Evolutionary conservation across 1,140 invertebrate species (phyloP), one percentile per base, ranked within the genome.

Genomic region (Patella vulgata): DNA sequence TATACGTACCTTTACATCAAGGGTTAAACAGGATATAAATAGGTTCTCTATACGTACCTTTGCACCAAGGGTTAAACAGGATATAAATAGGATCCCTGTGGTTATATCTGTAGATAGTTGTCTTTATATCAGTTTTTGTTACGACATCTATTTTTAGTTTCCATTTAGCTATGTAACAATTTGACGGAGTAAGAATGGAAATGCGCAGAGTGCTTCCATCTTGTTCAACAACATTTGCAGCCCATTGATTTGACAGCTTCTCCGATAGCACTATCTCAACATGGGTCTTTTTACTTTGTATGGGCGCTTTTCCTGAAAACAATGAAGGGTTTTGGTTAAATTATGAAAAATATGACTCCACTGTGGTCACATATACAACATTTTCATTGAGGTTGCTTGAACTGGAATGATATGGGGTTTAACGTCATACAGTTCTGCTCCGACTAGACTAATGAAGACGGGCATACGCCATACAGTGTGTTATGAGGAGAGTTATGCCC

Each of bases 1-100:
- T n/a, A 17, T 25, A 25, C 44, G 57, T 83, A 92, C 92, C 89
- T 87, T 89, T 88, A 65, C 88, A 86, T 92, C 92, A 96, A 8
- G 93, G 92, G 86, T 98, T 98, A 73, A 95, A 93, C 3, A 94
- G 84, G 19, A 94, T 83, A 79, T 92, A 94, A 43, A 93, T 78
- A 21, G 87, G 54, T 87, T 88, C n/a, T n/a, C n/a, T n/a, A n/a
- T n/a, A n/a, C n/a, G n/a, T n/a, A n/a, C n/a, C n/a, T n/a, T n/a
- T n/a, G n/a, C n/a, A n/a, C n/a, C n/a, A n/a, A n/a, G n/a, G n/a
- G n/a, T n/a, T n/a, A n/a, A n/a, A n/a, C n/a, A n/a, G n/a, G n/a
- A n/a, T n/a, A n/a, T n/a, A n/a, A n/a, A n/a, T n/a, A n/a, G n/a
- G n/a, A n/a, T n/a, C 62, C 8, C 88, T 87, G 73, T 90, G 86